A percentile compares a stretch with the other conserved stretches of the same genome.
These are phyloP conservation scores for Lamprotornis superbus DNA, from an alignment of 2,113 vertebrate species.

Conservation along the genomic window DNA sequence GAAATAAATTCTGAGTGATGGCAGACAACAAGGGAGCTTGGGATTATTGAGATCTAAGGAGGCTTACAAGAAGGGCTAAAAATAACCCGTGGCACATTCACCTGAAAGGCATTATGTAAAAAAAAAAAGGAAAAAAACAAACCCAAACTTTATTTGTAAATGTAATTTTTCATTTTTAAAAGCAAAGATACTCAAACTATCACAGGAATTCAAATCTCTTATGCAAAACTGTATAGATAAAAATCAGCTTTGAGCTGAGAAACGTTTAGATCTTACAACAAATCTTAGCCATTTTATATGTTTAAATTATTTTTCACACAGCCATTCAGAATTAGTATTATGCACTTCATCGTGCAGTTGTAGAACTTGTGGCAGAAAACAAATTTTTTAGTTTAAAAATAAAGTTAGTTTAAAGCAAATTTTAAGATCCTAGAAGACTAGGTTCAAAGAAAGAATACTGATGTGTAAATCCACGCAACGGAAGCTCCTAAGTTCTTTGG, in stretches of 20 bases:
- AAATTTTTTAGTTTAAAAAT: background rate
- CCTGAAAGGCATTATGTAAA: background rate
- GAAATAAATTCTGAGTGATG: background rate
- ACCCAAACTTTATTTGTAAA: background rate
- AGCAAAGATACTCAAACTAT: background rate
- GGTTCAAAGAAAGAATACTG: background rate
- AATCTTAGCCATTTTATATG: too few species aligned
- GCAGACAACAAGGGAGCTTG: background rate
- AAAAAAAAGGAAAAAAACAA: background rate
- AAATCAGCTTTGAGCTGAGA: background rate
- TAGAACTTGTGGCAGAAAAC: background rate
- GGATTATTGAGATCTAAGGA: background rate
- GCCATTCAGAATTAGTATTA: background rate
- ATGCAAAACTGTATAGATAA: background rate
- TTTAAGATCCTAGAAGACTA: background rate
- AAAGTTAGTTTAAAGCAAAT: background rate
- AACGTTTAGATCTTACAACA: background rate
- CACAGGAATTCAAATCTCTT: background rate
- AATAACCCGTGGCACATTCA: background rate
- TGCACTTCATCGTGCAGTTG: background rate
- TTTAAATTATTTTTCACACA: too few species aligned
- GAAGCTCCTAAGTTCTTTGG: background rate
- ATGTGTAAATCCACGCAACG: background rate
- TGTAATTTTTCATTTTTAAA: background rate
- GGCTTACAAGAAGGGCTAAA: background rate